phyloP scores from a whole-genome alignment of 2,113 vertebrate genomes.

The Charina bottae region DNA sequence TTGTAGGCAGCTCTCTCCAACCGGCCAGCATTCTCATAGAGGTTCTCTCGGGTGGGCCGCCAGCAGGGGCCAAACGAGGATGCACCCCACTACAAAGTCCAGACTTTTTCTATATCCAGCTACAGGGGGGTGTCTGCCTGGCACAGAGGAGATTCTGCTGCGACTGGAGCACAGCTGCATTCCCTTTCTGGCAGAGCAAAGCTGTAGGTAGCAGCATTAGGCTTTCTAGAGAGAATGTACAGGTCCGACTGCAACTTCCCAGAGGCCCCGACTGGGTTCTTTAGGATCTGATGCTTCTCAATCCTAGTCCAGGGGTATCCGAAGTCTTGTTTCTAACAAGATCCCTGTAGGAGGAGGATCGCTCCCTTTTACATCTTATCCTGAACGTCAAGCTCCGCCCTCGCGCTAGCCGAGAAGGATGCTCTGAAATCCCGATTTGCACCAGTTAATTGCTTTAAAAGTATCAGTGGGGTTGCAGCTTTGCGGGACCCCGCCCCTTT shows the following conservation, averaged over 20 bases:
- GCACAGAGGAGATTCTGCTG: conserved; percentile 1
- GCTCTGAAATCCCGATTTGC: not conserved
- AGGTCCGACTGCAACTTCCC: not conserved
- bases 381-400: not conserved
- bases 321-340: not conserved
- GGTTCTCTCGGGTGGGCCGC: conserved; percentile 45
- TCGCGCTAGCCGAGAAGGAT: not conserved
- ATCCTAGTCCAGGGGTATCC: not conserved
- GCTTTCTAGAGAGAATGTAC: too few species aligned
- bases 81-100: not conserved
- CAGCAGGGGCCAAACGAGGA: not conserved
- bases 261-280: not conserved
- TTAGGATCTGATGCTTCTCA: not conserved
- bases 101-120: not conserved
- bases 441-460: not conserved
- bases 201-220: not conserved
- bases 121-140: not conserved
- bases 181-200: not conserved
- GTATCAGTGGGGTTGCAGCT: not conserved
- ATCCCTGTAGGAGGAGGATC: not conserved
- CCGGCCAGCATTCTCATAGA: conserved; percentile 79
- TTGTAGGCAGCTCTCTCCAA: conserved; percentile 79
- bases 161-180: conserved; percentile 3
- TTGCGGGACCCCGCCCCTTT: not conserved
- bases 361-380: not conserved